These are phyloP conservation scores for Bibio marci DNA, from an alignment of 2,888 invertebrate species.

Conservation along the genomic window DNA sequence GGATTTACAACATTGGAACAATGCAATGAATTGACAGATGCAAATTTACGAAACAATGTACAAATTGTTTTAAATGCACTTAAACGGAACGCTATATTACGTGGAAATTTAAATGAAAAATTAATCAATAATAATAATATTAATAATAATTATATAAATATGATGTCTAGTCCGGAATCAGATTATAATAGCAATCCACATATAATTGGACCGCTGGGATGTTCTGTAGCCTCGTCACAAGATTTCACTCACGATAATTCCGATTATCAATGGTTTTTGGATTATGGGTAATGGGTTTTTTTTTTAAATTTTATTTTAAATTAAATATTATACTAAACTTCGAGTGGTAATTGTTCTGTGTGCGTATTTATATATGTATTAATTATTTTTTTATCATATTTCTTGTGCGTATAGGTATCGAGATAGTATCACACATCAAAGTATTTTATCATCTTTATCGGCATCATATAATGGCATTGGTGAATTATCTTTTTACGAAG, in stretches of 20 bases:
- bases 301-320: too few relatives aligned
- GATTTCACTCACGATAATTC: slow-evolving; percentile 73
- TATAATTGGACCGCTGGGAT: slow-evolving; percentile 18
- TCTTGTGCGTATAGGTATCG: slow-evolving; percentile 42
- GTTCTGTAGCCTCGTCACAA: slow-evolving; percentile 29
- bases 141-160: slow-evolving; percentile 2
- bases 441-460: slow-evolving; percentile 64
- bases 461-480: slow-evolving; percentile 60
- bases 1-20: slow-evolving; percentile 8
- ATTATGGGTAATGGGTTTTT: slow-evolving; percentile 47
- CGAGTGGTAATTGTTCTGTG: too few relatives aligned
- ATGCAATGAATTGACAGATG: slow-evolving; percentile 29
- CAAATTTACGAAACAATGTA: slow-evolving; percentile 29
- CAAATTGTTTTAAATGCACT: slow-evolving; percentile 29
- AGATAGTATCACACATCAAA: slow-evolving; percentile 62
- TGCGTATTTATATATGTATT: too few relatives aligned
- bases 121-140: slow-evolving; percentile 11
- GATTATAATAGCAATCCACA: slow-evolving; percentile 28
- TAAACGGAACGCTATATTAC: slow-evolving; percentile 26
- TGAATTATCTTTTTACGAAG: slow-evolving; percentile 60
- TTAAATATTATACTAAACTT: too few relatives aligned
- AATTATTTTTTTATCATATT: too few relatives aligned
- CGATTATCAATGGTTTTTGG: slow-evolving; percentile 82
- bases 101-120: slow-evolving; percentile 24
- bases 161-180: slow-evolving; percentile 20